Conservation (phyloP, 2,113 vertebrate species). For the Catharus bicknelli region DNA sequence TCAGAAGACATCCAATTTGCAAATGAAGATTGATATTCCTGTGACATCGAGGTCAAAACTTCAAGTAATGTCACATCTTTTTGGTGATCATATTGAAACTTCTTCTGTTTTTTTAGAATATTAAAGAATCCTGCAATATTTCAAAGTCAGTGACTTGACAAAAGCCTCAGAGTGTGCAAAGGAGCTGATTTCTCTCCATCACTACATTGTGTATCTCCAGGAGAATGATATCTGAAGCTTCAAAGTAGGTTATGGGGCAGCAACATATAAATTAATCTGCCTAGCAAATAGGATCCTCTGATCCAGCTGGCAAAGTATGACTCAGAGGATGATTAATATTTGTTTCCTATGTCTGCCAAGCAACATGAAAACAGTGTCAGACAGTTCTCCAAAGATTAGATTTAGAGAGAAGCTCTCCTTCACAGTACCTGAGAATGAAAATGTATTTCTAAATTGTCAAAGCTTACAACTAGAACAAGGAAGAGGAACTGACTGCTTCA, state of each 20-base stretch:
- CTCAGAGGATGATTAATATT: neutral
- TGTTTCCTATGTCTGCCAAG: neutral
- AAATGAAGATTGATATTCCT: neutral
- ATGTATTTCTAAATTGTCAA: constrained; percentile 4
- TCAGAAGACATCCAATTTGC: neutral
- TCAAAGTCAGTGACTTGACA: neutral
- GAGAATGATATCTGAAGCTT: neutral
- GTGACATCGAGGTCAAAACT: neutral
- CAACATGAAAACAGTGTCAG: neutral
- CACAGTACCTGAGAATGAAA: neutral
- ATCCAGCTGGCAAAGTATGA: neutral
- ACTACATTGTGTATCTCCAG: neutral
- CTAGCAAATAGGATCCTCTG: neutral
- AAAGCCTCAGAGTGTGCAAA: neutral
- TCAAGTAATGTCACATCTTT: neutral
- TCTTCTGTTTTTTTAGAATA: neutral
- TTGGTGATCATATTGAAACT: neutral
- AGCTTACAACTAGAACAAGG: neutral
- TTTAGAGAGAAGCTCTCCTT: neutral
- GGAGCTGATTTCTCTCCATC: neutral
- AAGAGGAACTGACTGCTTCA: neutral
- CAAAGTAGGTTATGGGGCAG: neutral
- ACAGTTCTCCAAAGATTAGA: neutral
- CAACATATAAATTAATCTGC: neutral
- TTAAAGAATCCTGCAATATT: neutral